Base-by-base conservation (phyloP, 2,797 vertebrate genomes). In the Muscicapa comitata region DNA sequence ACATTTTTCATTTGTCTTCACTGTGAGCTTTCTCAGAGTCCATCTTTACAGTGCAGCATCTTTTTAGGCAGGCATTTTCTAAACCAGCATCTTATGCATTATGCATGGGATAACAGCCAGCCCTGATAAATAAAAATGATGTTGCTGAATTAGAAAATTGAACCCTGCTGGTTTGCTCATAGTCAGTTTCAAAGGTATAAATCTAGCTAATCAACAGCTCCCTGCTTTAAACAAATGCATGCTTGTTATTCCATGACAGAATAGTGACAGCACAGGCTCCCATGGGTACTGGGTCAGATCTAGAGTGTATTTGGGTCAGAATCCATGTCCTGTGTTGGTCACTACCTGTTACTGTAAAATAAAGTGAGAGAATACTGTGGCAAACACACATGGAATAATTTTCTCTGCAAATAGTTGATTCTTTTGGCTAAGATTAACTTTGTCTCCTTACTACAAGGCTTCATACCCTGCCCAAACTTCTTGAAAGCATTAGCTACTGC, bases 101-200 rank as follows among this genome's bases (percentile, higher is more conserved):
- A 78, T 90, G 79, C 48, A 59, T 83, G 51, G 40, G 57, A 48
- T 47, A 68, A 47, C 31, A 88, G 48, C n/a, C 31, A 86, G 55
- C n/a, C 23, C 48, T 1, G 14, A 55, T 59, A 86, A 80, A 90
- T 80, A 78, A 77, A 80, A 81, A 75, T 11, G 25, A 16, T 66
- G 47, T 31, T 84, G 73, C 62, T 91, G 82, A 90, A 78, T 50
- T 57, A 81, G 90, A 92, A 95, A 91, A 84, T 53, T 58, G 47
- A 91, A 84, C 70, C 25, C 62, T 65, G 29, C 61, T 45, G 38
- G 38, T 91, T 88, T 91, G 53, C 57, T 76, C 0, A 0, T 12
- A 61, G 61, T 50, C 43, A 48, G 17, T 91, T 83, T 38, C 61
- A 68, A 77, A 80, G 45, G 43, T 28, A 68, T 3, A 72, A 59